Evolutionary conservation across 2,113 vertebrate genomes (phyloP).

Genomic region (Prionailurus bengalensis): DNA sequence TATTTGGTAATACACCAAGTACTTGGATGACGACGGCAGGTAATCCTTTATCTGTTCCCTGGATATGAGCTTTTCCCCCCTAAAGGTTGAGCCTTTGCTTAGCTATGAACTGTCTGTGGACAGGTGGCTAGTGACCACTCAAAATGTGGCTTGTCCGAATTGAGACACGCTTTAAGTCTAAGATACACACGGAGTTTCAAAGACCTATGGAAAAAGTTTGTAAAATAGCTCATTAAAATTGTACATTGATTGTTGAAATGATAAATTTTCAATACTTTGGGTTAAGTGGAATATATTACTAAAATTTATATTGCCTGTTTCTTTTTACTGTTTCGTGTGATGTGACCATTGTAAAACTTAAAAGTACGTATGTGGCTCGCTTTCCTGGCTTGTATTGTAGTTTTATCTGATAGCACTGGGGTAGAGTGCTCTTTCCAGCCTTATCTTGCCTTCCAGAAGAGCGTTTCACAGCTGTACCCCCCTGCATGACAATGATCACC

Average conservation of each 20-base stretch:
- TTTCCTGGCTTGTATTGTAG: not conserved
- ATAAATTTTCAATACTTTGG: not conserved
- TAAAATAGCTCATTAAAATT: conserved; percentile 15
- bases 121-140: not conserved
- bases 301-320: not conserved
- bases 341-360: not conserved
- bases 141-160: not conserved
- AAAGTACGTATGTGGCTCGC: not conserved
- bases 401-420: not conserved
- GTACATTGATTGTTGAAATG: not conserved
- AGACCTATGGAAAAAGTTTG: not conserved
- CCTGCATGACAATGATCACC: not conserved
- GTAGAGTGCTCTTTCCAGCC: not conserved
- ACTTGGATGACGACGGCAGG: not conserved
- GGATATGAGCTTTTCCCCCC: not conserved
- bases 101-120: not conserved
- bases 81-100: not conserved
- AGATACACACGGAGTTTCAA: not conserved
- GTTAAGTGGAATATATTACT: not conserved
- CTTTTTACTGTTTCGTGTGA: not conserved
- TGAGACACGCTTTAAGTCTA: not conserved
- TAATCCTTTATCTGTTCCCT: not conserved
- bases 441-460: not conserved
- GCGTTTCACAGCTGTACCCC: not conserved
- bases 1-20: not conserved